Percentiles rank a stretch among this genome's conserved stretches.
Evolutionary conservation across 2,888 invertebrate species (phyloP).

Genomic region (Yponomeuta cagnagella): DNA sequence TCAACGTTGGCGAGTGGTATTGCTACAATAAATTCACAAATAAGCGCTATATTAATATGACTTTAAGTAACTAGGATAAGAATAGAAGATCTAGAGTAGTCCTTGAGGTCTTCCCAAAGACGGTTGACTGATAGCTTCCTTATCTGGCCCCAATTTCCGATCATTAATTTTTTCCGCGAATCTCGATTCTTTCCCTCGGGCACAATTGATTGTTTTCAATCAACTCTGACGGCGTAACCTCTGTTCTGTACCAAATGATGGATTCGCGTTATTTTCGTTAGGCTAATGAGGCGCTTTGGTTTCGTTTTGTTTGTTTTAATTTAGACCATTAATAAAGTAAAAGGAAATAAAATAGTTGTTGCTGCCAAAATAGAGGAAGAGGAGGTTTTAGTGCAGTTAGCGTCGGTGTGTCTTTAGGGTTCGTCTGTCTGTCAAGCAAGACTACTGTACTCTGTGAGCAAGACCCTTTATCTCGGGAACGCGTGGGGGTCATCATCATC

Average conservation of each 20-base stretch:
- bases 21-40: no score
- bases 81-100: background rate
- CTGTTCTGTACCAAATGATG: background rate
- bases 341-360: no score
- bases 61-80: no score
- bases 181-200: slow-evolving; percentile 32
- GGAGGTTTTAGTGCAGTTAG: no score
- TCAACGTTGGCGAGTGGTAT: no score
- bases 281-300: background rate
- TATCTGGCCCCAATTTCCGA: slow-evolving; percentile 46
- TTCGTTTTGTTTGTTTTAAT: background rate
- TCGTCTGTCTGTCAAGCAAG: no score
- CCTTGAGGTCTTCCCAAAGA: slow-evolving; percentile 22
- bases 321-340: background rate
- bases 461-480: no score
- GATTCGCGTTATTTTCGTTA: background rate
- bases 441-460: no score
- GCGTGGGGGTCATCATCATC: no score
- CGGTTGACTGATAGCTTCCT: slow-evolving; percentile 39
- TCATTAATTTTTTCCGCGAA: slow-evolving; percentile 56
- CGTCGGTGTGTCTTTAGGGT: no score
- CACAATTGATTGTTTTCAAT: slow-evolving; percentile 54
- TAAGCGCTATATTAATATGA: no score
- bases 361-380: no score
- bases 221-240: slow-evolving; percentile 34